A percentile compares a stretch with the other conserved stretches of the same genome.
Evolutionary conservation across 2,113 vertebrate genomes (phyloP).

Genomic region (Erinaceus europaeus): DNA sequence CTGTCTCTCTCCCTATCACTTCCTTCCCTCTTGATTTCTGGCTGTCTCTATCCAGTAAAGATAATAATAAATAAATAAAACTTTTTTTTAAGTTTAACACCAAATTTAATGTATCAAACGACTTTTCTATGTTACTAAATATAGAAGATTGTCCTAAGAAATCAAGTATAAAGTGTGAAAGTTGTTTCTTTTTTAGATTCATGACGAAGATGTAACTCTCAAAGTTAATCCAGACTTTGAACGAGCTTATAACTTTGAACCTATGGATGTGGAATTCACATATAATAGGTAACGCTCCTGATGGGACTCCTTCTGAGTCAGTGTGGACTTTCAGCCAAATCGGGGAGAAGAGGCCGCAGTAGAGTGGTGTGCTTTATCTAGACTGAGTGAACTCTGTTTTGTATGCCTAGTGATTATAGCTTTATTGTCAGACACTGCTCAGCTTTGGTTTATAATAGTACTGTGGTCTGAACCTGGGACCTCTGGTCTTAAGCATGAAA

Average conservation of each 20-base stretch:
- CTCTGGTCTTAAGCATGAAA: no score
- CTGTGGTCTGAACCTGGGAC: no score
- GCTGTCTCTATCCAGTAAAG: no score
- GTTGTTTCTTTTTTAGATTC: conserved; percentile 78
- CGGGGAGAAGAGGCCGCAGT: accelerated
- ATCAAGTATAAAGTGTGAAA: not conserved
- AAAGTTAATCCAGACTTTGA: conserved; percentile 88
- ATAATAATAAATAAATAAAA: no score
- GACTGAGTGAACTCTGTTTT: not conserved
- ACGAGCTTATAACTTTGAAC: conserved; percentile 88
- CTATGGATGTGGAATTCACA: conserved; percentile 93
- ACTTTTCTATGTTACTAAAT: no score
- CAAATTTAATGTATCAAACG: no score
- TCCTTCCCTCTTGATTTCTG: no score
- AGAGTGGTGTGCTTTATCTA: accelerated
- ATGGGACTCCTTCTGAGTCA: not conserved
- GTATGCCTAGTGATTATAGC: no score
- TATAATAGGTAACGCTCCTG: conserved; percentile 85
- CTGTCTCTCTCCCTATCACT: no score
- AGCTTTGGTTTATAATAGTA: no score
- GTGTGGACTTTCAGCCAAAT: not conserved
- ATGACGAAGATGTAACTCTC: conserved; percentile 89
- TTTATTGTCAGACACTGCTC: accelerated
- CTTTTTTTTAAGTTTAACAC: no score
- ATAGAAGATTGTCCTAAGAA: not conserved